A percentile compares a stretch with the other conserved stretches of the same genome.
Conservation (phyloP, 2,888 invertebrate genomes). For the Lomographa bimaculata region DNA sequence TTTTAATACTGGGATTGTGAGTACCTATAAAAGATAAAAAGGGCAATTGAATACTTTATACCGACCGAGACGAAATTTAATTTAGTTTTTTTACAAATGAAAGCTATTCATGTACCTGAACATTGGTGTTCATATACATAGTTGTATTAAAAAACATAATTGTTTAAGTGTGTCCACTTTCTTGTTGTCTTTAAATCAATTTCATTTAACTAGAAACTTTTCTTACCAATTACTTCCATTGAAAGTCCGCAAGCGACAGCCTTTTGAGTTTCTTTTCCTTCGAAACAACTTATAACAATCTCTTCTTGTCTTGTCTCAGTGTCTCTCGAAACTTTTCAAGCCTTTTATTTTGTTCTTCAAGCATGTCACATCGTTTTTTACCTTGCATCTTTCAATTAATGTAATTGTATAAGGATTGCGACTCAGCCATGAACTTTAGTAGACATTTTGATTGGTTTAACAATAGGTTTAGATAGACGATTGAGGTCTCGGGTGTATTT, state of each 20-base stretch:
- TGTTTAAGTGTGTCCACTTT: too few species aligned
- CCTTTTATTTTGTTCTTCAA: constrained; percentile 21
- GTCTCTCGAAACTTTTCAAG: constrained; percentile 20
- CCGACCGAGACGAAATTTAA: too few species aligned
- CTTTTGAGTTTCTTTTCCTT: constrained; percentile 22
- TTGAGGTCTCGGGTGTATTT: constrained; percentile 24
- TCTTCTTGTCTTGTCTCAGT: constrained; percentile 22
- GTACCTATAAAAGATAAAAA: neutral
- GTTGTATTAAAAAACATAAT: too few species aligned
- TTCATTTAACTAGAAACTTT: constrained; percentile 9
- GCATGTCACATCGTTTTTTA: constrained; percentile 25
- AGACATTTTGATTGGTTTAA: constrained; percentile 30
- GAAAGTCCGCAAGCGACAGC: constrained; percentile 19
- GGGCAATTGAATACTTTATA: too few species aligned
- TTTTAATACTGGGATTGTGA: constrained; percentile 3
- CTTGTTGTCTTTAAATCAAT: constrained; percentile 2
- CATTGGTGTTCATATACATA: too few species aligned
- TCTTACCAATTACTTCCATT: constrained; percentile 24
- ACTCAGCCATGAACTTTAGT: constrained; percentile 33
- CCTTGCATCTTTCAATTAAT: constrained; percentile 33
- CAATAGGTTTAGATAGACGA: constrained; percentile 29
- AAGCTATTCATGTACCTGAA: too few species aligned
- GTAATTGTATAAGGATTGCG: constrained; percentile 30
- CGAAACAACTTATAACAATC: constrained; percentile 26
- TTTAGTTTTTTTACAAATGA: too few species aligned